A percentile compares a stretch with the other conserved stretches of the same genome.
Conservation (phyloP, 2,797 vertebrate genomes). For the Pangasius sanitwongsei region DNA sequence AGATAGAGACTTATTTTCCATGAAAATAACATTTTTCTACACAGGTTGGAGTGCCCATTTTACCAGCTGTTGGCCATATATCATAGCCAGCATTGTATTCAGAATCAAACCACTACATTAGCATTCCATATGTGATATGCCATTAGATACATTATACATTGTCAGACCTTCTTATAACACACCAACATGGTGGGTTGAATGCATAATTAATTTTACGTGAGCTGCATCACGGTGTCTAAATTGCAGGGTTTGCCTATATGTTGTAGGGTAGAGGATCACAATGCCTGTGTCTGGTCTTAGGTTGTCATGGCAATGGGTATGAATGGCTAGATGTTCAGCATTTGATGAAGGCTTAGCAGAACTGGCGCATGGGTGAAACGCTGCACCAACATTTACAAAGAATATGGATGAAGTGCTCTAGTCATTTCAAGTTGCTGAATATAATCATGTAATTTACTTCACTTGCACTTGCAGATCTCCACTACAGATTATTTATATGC, state of each 20-base stretch:
- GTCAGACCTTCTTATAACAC: constrained; percentile 10
- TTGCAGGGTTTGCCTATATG: constrained; percentile 48
- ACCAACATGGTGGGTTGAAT: constrained; percentile 32
- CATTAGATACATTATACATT: constrained; percentile 27
- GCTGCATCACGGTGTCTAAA: constrained; percentile 37
- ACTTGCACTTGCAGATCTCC: neutral
- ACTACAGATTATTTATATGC: constrained; percentile 2
- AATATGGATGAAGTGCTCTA: constrained; percentile 28
- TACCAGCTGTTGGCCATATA: neutral
- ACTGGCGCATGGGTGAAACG: constrained; percentile 27
- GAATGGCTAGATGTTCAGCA: constrained; percentile 60
- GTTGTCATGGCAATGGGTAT: constrained; percentile 71
- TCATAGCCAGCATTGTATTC: neutral
- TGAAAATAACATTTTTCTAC: constrained; percentile 5
- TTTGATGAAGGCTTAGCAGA: constrained; percentile 61
- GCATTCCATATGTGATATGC: constrained; percentile 25
- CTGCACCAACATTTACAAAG: constrained; percentile 31
- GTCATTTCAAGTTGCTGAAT: constrained; percentile 16
- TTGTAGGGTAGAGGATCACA: constrained; percentile 53
- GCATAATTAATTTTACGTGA: constrained; percentile 49
- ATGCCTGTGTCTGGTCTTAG: constrained; percentile 44
- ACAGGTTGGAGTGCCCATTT: constrained; percentile 9
- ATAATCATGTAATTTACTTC: constrained; percentile 22
- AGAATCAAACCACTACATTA: neutral
- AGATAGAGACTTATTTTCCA: constrained; percentile 2